Evolutionary conservation across 2,888 invertebrate genomes (phyloP).

Genomic region (Branchellion lobata): DNA sequence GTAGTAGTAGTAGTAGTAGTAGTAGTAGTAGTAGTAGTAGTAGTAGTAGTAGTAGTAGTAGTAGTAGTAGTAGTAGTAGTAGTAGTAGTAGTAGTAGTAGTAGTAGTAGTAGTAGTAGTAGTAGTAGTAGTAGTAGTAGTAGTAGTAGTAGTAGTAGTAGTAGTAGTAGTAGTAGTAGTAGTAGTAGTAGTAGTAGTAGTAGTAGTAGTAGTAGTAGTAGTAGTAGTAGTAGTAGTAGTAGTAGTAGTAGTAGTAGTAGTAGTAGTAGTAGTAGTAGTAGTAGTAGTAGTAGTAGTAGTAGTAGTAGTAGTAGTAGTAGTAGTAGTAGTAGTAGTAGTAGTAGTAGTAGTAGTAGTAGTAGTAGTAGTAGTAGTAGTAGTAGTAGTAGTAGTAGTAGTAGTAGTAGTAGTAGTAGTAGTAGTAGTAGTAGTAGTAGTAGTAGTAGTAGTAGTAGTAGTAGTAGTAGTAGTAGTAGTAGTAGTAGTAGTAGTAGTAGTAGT

Average conservation of each 20-base stretch:
- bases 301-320: neutral
- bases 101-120: neutral
- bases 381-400: constrained; percentile 14
- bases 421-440: constrained; percentile 36
- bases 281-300: constrained; percentile 1
- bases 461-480: neutral
- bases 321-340: neutral
- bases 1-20: constrained; percentile 30
- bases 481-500: constrained; percentile 15
- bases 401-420: constrained; percentile 31
- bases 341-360: constrained; percentile 25
- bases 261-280: neutral
- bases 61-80: constrained; percentile 33
- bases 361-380: constrained; percentile 18
- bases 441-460: neutral
- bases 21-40: constrained; percentile 14
- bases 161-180: neutral
- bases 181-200: constrained; percentile 4
- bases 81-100: constrained; percentile 33
- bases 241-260: neutral
- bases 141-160: constrained; percentile 6
- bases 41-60: constrained; percentile 9
- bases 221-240: neutral
- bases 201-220: constrained; percentile 36
- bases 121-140: neutral